Evolutionary conservation across 2,113 vertebrate species (phyloP), one percentile per base, ranked within the genome.

Genomic region (Grallaria varia): DNA sequence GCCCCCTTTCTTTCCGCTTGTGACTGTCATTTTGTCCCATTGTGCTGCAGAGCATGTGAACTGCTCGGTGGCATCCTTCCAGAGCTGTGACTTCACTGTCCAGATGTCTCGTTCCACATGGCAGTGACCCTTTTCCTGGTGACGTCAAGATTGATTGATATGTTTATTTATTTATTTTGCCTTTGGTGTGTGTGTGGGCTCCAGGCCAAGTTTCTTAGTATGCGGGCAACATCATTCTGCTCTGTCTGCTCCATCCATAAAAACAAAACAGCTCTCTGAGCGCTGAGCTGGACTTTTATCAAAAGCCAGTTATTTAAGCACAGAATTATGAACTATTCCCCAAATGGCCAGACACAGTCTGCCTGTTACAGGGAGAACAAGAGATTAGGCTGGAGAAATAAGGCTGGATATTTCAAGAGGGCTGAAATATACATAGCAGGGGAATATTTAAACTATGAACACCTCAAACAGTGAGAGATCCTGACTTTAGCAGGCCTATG

Each of bases 121-220:
- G 94, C 96, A 56, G 37, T 96, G 96, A 91, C 95, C 94, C 93
- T 94, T 60, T 93, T 82, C 78, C 73, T 24, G 67, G 63, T 95
- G 96, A 94, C 93, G 60, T 84, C 71, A 80, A 52, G 90, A 21
- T 44, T 52, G 90, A 87, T 90, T 44, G 93, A 93, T 53, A 56
- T 59, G 77, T 89, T 87, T 56, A 92, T 95, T 95, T 95, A 89
- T 96, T 97, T 96, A 93, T 96, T 95, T 96, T 80, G 86, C 79
- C 47, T 73, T 28, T 91, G 84, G 42, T 73, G 55, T 67, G 72
- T 64, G 52, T 8, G 87, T 87, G 84, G 94, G 87, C 90, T 42
- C 10, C 1, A 1, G 59, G 83, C 95, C 95, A 93, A 49, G 79
- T 74, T 63, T 63, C 52, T 95, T 50, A 75, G 91, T 56, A 86